phyloP scores from a whole-genome alignment of 2,888 invertebrate species.

The Eupithecia pulchellata region DNA sequence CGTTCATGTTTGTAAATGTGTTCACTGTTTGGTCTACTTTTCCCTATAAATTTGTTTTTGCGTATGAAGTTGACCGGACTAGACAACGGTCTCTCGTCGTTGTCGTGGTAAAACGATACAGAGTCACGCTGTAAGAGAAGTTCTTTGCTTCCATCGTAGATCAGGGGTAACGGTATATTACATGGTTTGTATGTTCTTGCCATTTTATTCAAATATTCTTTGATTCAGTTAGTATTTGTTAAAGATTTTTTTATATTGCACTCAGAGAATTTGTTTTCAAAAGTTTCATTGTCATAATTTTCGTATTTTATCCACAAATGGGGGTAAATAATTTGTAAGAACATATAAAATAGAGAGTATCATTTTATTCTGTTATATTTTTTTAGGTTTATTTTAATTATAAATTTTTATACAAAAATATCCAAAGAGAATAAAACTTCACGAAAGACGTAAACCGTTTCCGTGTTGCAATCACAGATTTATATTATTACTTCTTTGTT shows the following conservation, averaged over 20 bases:
- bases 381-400: neutral
- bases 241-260: neutral
- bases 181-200: neutral
- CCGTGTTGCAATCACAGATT: too few species aligned
- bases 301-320: neutral
- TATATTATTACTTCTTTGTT: too few species aligned
- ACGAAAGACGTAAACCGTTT: too few species aligned
- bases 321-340: constrained; percentile 1
- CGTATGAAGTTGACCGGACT: neutral
- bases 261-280: neutral
- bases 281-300: neutral
- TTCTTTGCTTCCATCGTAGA: neutral
- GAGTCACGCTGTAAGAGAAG: neutral
- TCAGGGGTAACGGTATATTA: neutral
- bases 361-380: neutral
- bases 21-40: neutral
- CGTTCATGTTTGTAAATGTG: neutral
- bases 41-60: neutral
- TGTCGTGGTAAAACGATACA: neutral
- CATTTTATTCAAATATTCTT: neutral
- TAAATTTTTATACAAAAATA: neutral
- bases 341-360: neutral
- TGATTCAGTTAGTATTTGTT: neutral
- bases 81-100: neutral
- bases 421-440: too few species aligned